Conservation (phyloP, 2,113 vertebrate species). For the Marmota flaviventris region DNA sequence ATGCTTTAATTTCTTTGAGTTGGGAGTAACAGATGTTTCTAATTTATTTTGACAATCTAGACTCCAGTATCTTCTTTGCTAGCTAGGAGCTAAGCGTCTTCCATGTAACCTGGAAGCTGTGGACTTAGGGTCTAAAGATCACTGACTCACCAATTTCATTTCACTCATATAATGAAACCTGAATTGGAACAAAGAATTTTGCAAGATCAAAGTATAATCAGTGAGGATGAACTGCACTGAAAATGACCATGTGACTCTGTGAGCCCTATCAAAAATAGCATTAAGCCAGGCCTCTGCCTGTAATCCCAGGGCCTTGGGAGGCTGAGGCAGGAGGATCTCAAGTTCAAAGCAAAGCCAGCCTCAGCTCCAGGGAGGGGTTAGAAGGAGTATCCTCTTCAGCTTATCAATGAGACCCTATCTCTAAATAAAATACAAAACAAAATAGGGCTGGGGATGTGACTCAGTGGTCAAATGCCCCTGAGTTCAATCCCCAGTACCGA, state of each 20-base stretch:
- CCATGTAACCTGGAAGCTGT: slow-evolving; percentile 64
- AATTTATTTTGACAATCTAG: slow-evolving; percentile 57
- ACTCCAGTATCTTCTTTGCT: neutral
- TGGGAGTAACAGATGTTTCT: slow-evolving; percentile 62
- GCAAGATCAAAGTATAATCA: slow-evolving; percentile 70
- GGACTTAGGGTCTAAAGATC: slow-evolving; percentile 58
- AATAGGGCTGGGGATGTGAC: no score
- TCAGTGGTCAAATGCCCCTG: no score
- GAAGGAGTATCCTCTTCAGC: no score
- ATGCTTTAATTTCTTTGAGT: slow-evolving; percentile 69
- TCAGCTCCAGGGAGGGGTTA: no score
- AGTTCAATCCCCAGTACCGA: no score
- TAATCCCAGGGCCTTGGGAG: no score
- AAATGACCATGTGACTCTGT: slow-evolving; percentile 66
- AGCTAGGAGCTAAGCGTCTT: slow-evolving; percentile 54
- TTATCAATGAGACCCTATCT: no score
- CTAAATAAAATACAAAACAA: no score
- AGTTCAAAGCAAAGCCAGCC: no score
- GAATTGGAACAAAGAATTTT: slow-evolving; percentile 78
- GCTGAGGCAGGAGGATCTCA: no score
- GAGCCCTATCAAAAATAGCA: slow-evolving; percentile 73
- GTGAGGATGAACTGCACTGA: slow-evolving; percentile 76
- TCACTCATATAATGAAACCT: slow-evolving; percentile 82
- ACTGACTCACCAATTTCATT: slow-evolving; percentile 65
- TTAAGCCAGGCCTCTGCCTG: neutral